A percentile compares a stretch with the other conserved stretches of the same genome.
These are phyloP conservation scores for Cygnus olor DNA, from an alignment of 2,797 vertebrate species.

Conservation along the genomic window DNA sequence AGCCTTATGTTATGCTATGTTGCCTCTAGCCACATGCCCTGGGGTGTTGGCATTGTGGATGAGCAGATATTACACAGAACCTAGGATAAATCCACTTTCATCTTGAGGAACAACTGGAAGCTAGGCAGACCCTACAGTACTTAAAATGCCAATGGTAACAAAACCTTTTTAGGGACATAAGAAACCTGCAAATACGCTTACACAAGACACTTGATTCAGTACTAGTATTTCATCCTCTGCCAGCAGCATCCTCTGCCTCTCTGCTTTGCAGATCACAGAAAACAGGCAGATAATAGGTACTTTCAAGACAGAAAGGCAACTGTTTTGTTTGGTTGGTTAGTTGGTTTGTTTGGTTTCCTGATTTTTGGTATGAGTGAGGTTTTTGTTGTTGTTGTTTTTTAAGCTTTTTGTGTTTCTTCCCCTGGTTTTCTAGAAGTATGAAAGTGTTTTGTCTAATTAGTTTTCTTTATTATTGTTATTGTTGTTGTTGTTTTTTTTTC, in stretches of 20 bases:
- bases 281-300: not conserved
- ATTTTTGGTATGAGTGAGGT: not conserved
- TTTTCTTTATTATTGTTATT: not conserved
- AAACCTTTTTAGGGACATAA: not conserved
- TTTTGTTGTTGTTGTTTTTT: not conserved
- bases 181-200: not conserved
- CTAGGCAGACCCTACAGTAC: not conserved
- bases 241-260: not conserved
- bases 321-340: not conserved
- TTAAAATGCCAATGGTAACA: not conserved
- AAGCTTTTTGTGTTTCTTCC: not conserved
- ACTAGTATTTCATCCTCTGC: not conserved
- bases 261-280: not conserved
- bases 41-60: not conserved
- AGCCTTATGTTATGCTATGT: not conserved
- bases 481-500: fast-evolving
- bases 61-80: not conserved
- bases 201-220: not conserved
- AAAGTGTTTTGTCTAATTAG: fast-evolving
- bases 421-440: not conserved
- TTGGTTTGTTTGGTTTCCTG: not conserved
- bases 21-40: not conserved
- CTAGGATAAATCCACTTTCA: not conserved
- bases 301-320: not conserved
- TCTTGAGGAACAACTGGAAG: not conserved